Evolutionary conservation across 2,113 vertebrate genomes (phyloP), one percentile per base, ranked within the genome.

Genomic region (Galbula dea): DNA sequence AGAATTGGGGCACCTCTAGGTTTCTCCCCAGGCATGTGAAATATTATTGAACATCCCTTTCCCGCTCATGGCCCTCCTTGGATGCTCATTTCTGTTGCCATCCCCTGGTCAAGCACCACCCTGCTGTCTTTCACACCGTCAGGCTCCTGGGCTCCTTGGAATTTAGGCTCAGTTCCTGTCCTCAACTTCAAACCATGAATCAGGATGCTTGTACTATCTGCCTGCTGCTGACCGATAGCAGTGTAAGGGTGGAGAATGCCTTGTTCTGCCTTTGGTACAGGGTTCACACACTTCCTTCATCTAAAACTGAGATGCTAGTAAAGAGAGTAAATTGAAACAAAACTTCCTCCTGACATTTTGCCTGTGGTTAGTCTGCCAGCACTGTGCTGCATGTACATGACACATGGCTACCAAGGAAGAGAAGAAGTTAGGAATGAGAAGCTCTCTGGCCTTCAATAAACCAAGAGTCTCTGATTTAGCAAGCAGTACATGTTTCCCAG

Each of bases 211-310:
- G 36, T 2, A 5, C 23, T 19, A 23, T 29, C 37, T 0, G 0
- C 49, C 52, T 45, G 41, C 19, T 34, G 15, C 1, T 29, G 0
- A n/a, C 34, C 1, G 7, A 26, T 48, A 2, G 0, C n/a, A 15
- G 24, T 3, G 27, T 27, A 55, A 39, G n/a, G 30, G 39, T 30
- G 52, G 80, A 84, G 29, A 7, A 3, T 12, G 26, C 45, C 4
- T 0, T 16, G 19, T 46, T 90, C 52, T 82, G 52, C 30, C 26
- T 22, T 32, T 59, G 65, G 23, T 66, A 34, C 48, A 24, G 36
- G 16, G 39, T 34, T 49, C 0, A 2, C 54, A 52, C 34, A 13
- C 34, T 72, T 87, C 49, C 27, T 49, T 21, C 13, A 17, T 18
- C 46, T 73, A 37, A 63, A 82, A 41, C 32, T 34, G 34, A 95